Percentiles rank a stretch among this genome's conserved stretches.
Conservation (phyloP, 2,888 invertebrate species). For the Drosophila sordidula region DNA sequence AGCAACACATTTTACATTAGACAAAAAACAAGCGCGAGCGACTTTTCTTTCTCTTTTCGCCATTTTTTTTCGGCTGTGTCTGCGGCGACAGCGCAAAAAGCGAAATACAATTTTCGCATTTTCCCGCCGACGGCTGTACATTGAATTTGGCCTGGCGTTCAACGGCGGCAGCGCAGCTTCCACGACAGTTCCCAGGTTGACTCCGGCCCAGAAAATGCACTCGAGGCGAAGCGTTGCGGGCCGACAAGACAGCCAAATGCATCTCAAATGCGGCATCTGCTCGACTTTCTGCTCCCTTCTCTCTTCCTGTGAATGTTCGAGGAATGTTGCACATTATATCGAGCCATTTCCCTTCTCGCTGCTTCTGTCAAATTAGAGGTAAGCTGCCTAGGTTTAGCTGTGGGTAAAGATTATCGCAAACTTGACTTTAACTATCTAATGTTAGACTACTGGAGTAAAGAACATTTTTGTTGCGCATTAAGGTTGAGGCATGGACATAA, state of each 20-base stretch:
- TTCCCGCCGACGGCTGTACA: constrained; percentile 68
- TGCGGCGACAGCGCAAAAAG: constrained; percentile 59
- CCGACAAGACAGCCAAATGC: constrained; percentile 38
- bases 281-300: not conserved
- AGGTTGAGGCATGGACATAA: too few relatives aligned
- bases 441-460: too few relatives aligned
- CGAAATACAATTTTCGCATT: constrained; percentile 71
- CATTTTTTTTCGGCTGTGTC: constrained; percentile 14
- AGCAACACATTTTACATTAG: constrained; percentile 70
- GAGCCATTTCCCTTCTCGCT: constrained; percentile 1
- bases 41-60: constrained; percentile 5
- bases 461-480: too few relatives aligned
- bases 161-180: constrained; percentile 20
- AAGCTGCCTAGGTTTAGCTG: too few relatives aligned
- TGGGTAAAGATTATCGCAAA: too few relatives aligned
- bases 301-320: not conserved
- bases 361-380: too few relatives aligned
- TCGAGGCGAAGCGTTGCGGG: constrained; percentile 25
- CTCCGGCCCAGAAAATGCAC: constrained; percentile 24
- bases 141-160: constrained; percentile 57
- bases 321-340: constrained; percentile 6
- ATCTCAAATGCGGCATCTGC: constrained; percentile 28
- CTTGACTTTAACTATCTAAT: too few relatives aligned
- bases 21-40: constrained; percentile 37
- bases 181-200: constrained; percentile 39